Conservation (phyloP, 2,797 vertebrate species). For the Artibeus lituratus region DNA sequence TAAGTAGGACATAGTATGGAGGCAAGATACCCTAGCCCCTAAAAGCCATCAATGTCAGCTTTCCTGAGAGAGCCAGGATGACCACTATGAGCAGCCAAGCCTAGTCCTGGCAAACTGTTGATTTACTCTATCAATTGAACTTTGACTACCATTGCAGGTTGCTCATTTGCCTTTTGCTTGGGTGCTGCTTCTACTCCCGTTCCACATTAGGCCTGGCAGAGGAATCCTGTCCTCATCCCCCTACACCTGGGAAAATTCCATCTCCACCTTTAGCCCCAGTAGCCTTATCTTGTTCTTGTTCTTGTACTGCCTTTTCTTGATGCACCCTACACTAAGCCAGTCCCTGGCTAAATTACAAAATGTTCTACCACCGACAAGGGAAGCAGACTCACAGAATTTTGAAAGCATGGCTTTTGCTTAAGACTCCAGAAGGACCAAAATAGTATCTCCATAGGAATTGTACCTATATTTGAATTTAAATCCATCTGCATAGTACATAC, state of each 20-base stretch:
- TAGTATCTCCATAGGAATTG: neutral
- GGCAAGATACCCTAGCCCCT: rapidly evolving
- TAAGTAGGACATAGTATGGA: neutral
- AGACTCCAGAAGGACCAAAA: neutral
- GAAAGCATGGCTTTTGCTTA: neutral
- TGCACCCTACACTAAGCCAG: neutral
- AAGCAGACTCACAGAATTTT: neutral
- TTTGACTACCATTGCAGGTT: neutral
- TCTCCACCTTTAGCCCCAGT: neutral
- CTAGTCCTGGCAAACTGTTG: neutral
- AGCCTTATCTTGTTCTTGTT: neutral
- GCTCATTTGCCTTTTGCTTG: neutral
- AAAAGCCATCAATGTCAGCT: neutral
- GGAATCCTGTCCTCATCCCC: neutral
- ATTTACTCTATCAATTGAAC: rapidly evolving
- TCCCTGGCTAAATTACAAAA: neutral
- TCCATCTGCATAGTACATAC: neutral
- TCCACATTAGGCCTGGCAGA: neutral
- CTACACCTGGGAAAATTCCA: neutral
- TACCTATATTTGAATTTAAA: slow-evolving; percentile 24
- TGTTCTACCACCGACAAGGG: neutral
- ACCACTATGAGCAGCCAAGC: rapidly evolving
- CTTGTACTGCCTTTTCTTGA: neutral
- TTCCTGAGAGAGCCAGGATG: neutral
- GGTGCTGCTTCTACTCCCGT: neutral